Percentiles rank a stretch among this genome's conserved stretches.
Evolutionary conservation across 2,797 vertebrate species (phyloP).

Genomic region (Odontamblyopus lacepedii): DNA sequence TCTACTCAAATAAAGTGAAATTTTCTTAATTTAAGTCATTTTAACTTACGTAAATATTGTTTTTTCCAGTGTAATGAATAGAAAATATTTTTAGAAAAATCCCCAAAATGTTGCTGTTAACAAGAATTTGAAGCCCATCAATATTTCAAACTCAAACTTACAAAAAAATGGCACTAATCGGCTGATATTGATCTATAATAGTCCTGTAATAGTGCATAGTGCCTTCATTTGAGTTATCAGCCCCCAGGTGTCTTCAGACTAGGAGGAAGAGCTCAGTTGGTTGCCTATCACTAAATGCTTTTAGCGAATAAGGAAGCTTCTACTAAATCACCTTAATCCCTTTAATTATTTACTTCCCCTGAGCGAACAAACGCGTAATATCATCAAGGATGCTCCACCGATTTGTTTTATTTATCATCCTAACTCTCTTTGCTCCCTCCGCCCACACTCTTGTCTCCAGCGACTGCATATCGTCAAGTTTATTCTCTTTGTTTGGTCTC

Average conservation of each 20-base stretch:
- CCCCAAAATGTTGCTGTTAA: no score
- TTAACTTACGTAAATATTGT: no score
- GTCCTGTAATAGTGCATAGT: background rate
- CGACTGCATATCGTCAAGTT: constrained; percentile 39
- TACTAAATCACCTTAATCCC: constrained; percentile 26
- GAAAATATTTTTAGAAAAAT: no score
- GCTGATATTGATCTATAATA: no score
- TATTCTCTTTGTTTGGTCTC: constrained; percentile 42
- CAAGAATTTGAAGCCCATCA: no score
- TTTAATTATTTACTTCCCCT: constrained; percentile 62
- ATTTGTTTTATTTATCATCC: constrained; percentile 42
- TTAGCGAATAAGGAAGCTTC: constrained; percentile 10
- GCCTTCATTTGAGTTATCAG: background rate
- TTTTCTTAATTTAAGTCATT: no score
- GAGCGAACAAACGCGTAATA: constrained; percentile 42
- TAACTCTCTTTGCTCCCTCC: constrained; percentile 15
- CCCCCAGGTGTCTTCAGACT: background rate
- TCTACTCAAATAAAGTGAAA: no score
- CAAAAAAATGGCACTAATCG: no score
- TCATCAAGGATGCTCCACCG: constrained; percentile 29
- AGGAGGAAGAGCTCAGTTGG: background rate
- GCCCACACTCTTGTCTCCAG: constrained; percentile 13
- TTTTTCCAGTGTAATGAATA: no score
- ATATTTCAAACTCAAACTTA: no score
- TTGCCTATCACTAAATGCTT: background rate